Evolutionary conservation across 2,888 invertebrate species (phyloP).

Genomic region (Sphaerophoria rueppellii): DNA sequence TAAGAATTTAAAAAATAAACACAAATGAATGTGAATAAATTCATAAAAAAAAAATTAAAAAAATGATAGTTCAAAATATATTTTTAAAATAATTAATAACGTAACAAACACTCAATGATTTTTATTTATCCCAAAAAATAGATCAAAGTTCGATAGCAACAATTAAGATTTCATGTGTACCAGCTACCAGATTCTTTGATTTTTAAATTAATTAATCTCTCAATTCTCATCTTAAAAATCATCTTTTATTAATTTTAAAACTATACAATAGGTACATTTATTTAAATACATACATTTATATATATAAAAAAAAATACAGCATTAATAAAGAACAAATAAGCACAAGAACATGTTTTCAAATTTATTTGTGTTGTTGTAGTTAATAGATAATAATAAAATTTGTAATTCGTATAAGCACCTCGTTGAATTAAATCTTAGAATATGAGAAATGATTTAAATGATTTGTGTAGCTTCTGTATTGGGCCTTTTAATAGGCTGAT

Average conservation of each 20-base stretch:
- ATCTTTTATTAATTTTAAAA: constrained; percentile 36
- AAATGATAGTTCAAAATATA: too few species aligned
- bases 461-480: neutral
- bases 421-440: constrained; percentile 32
- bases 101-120: too few species aligned
- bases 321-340: constrained; percentile 49
- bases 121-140: too few species aligned
- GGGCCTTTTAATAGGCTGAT: constrained; percentile 84
- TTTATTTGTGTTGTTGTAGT: constrained; percentile 14
- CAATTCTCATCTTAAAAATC: neutral
- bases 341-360: constrained; percentile 40
- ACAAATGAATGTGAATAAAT: too few species aligned
- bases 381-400: constrained; percentile 21
- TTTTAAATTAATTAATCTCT: too few species aligned
- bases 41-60: too few species aligned
- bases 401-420: constrained; percentile 33
- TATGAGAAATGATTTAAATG: constrained; percentile 40
- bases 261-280: constrained; percentile 45
- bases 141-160: too few species aligned
- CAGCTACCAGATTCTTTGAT: too few species aligned
- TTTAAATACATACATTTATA: constrained; percentile 17
- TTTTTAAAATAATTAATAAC: too few species aligned
- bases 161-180: too few species aligned
- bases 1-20: too few species aligned
- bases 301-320: constrained; percentile 44